Base-by-base conservation (phyloP, 2,113 vertebrate genomes). In the Notarius lentiginosus region DNA sequence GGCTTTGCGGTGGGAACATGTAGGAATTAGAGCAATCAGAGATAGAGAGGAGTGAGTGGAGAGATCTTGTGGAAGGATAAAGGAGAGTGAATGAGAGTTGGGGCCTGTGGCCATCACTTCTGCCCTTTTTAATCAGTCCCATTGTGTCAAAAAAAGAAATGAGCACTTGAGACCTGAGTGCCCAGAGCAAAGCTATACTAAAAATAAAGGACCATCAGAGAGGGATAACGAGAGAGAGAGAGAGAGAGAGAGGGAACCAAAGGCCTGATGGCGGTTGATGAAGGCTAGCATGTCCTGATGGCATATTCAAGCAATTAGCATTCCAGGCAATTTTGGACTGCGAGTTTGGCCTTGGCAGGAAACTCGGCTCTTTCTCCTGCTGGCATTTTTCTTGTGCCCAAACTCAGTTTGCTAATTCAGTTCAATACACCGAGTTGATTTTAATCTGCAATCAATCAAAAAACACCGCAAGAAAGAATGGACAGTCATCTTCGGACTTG, bases 51-150 rank as follows among this genome's bases (percentile, higher is more conserved):
- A 34, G 18, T 63, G 68, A 75, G 63, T 49, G 27, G 30, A 51
- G 34, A 82, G 66, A 84, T 88, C 79, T 56, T 24, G 24, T 63
- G 75, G 80, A 76, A 24, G 60, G 81, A 84, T 66, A 56, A 79
- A 82, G 55, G 41, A 73, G 56, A 88, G 66, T 65, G 82, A 90
- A 84, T 61, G 68, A 88, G 85, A 87, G 70, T 49, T 53, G 30
- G 79, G 68, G 76, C 73, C 55, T 41, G 53, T 84, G 70, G 84
- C 76, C 86, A 88, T 88, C 87, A 79, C 75, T 90, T 84, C 68
- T 88, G 65, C 24, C 27, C 87, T 86, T 89, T 84, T 88, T 90
- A 90, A 86, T 90, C 89, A 90, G 89, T 84, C 30, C 80, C 87
- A 58, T 68, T 72, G 86, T 90, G 89, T 88, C 84, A 84, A 84